Base-by-base conservation (phyloP, 1,140 invertebrate genomes). In the Camponotus floridanus region DNA sequence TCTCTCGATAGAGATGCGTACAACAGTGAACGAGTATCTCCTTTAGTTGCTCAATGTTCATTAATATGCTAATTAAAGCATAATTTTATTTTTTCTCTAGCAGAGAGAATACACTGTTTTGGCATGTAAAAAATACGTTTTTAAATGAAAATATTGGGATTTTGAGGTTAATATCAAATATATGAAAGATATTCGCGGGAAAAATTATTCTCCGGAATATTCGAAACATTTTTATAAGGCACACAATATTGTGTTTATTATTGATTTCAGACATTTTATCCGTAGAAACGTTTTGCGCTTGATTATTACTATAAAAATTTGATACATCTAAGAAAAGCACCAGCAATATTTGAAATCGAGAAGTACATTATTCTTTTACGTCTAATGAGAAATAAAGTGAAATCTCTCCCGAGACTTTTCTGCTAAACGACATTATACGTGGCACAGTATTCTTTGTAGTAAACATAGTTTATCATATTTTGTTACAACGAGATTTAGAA, bases 401-500 rank as follows among this genome's bases (percentile, higher is more conserved):
- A 81, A 73, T 73, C 39, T 45, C 36, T 81, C 21, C 31, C 39
- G n/a, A 36, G 76, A 68, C 8, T 57, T 71, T 31, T 81, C 21
- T 42, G 36, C 51, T 21, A 59, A 59, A 73, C 26, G n/a, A 59
- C 39, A 68, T 45, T 33, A 67, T 33, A 48, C n/a, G 42, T 51
- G 15, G 48, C 48, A 15, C 51, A 21, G 45, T 55, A 18, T 81
- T 81, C 79, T 71, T 73, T 42, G 67, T 45, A 81, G 36, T 33
- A n/a, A 45, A 70, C 51, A 39, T 71, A 42, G 42, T 81, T 81
- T 45, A 61, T 59, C 51, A 55, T 36, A 68, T 71, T 81, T 81
- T 31, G 67, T 81, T 71, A 81, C 33, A 45, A n/a, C 70, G 67
- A 73, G 39, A 71, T 71, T 81, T 81, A 42, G 79, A 73, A 61